These are phyloP conservation scores for Antheraea assamensis DNA, from an alignment of 2,888 invertebrate species.

Conservation along the genomic window DNA sequence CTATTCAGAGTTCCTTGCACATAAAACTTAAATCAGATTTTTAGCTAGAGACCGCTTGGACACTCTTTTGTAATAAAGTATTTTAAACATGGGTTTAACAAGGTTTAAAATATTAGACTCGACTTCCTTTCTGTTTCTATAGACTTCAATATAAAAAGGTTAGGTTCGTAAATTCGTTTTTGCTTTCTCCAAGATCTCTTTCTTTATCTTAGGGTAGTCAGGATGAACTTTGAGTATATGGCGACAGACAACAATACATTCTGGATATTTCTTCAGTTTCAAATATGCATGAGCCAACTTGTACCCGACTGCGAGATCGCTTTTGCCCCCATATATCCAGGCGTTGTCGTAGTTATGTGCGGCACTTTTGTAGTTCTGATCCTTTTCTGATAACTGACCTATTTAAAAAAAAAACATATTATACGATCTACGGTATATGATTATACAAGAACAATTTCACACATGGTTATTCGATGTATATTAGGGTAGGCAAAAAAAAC, in stretches of 20 bases:
- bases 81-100: no score
- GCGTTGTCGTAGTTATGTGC: constrained; percentile 91
- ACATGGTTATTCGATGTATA: no score
- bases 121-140: no score
- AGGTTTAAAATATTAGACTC: no score
- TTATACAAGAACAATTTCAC: no score
- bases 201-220: constrained; percentile 94
- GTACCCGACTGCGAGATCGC: constrained; percentile 93
- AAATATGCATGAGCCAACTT: constrained; percentile 96
- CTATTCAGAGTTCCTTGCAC: no score
- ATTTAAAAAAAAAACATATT: constrained; percentile 39
- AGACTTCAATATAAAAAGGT: neutral
- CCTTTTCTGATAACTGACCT: constrained; percentile 95
- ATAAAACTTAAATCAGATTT: no score
- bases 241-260: constrained; percentile 94
- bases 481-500: no score
- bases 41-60: no score
- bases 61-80: no score
- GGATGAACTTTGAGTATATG: constrained; percentile 91
- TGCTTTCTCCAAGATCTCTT: constrained; percentile 96
- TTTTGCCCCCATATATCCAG: constrained; percentile 91
- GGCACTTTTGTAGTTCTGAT: constrained; percentile 94
- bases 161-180: constrained; percentile 88
- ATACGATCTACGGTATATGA: neutral
- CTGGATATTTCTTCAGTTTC: constrained; percentile 93